phyloP scores from a whole-genome alignment of 1,140 invertebrate species.

The Drosophila pallidifrons region DNA sequence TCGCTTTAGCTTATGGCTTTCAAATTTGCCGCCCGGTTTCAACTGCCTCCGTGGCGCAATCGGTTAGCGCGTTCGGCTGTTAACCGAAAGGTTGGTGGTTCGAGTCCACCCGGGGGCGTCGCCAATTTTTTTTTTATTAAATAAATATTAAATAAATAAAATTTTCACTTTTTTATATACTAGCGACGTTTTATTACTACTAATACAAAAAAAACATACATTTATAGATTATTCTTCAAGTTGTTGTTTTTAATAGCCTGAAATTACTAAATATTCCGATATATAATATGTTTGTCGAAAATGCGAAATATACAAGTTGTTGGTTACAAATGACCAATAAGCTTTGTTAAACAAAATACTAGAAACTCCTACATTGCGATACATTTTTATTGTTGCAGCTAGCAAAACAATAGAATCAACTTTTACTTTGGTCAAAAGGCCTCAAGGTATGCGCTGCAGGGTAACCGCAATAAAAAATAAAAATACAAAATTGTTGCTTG shows the following conservation, averaged over 20 bases:
- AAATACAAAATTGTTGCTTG: conserved; percentile 49
- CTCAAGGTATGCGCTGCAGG: conserved; percentile 44
- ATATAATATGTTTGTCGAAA: not conserved
- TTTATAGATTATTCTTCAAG: no score
- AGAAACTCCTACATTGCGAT: not conserved
- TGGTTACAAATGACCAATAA: conserved; percentile 9
- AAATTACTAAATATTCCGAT: not conserved
- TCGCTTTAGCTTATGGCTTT: not conserved
- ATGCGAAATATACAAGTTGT: not conserved
- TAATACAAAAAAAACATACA: no score
- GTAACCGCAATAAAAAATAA: conserved; percentile 23
- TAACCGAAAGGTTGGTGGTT: conserved; percentile 95
- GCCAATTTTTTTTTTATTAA: not conserved
- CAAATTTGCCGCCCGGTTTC: not conserved
- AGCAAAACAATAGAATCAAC: conserved; percentile 55
- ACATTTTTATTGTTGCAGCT: conserved; percentile 42
- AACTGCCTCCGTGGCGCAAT: conserved; percentile 91
- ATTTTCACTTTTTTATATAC: not conserved
- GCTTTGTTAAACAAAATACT: conserved; percentile 8
- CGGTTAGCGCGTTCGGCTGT: conserved; percentile 92
- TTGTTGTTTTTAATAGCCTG: no score
- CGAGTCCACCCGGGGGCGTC: conserved; percentile 90
- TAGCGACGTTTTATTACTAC: no score
- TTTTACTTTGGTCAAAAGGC: conserved; percentile 42
- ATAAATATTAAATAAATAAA: not conserved